Conservation (phyloP, 2,797 vertebrate genomes). For the Aythya fuligula region DNA sequence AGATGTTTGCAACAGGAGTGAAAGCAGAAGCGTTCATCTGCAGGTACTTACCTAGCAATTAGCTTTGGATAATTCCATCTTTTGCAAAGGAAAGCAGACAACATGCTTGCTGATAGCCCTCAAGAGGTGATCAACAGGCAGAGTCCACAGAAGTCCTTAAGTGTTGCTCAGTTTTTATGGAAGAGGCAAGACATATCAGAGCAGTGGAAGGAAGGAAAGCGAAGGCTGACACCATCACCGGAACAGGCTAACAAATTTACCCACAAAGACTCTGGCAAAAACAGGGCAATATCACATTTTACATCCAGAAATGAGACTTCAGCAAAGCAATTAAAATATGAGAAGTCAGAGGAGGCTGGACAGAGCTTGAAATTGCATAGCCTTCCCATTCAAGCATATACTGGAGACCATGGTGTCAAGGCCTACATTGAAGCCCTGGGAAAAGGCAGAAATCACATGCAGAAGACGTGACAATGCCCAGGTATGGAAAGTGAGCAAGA, state of each 20-base stretch:
- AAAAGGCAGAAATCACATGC: rapidly evolving
- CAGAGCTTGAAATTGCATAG: background rate
- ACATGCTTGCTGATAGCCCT: background rate
- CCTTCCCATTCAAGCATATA: background rate
- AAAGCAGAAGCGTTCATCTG: background rate
- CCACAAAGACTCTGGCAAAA: background rate
- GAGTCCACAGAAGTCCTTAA: background rate
- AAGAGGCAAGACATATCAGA: background rate
- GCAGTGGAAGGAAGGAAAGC: background rate
- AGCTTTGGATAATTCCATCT: background rate
- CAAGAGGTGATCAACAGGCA: background rate
- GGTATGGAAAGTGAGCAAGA: background rate
- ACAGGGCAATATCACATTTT: background rate
- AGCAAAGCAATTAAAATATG: background rate
- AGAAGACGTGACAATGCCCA: background rate
- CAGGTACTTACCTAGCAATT: background rate
- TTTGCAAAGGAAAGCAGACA: background rate
- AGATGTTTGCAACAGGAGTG: background rate
- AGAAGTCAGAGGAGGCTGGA: background rate
- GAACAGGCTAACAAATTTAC: background rate
- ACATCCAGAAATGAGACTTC: background rate
- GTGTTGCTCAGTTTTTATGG: background rate
- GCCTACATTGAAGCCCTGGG: background rate
- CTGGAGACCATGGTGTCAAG: background rate
- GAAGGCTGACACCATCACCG: background rate